A percentile compares a stretch with the other conserved stretches of the same genome.
Conservation (phyloP, 2,888 invertebrate genomes). For the Sympetrum striolatum region DNA sequence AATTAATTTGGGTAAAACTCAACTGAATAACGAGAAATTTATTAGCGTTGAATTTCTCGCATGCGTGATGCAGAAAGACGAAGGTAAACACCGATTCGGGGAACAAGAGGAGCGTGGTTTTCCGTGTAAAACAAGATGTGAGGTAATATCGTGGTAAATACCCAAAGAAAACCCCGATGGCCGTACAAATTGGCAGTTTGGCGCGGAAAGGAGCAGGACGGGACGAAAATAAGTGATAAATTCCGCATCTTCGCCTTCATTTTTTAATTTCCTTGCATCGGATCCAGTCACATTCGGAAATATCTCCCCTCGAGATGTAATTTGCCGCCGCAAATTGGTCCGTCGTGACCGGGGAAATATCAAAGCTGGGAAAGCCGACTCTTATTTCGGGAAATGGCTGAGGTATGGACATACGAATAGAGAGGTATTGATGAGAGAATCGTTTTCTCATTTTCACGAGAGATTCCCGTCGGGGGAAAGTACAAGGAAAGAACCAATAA, state of each 20-base stretch:
- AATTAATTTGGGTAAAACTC: too few relatives aligned
- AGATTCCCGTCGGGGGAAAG: not conserved
- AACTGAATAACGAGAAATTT: too few relatives aligned
- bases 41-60: too few relatives aligned
- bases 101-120: not conserved
- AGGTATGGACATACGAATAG: not conserved
- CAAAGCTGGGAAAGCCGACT: constrained; percentile 33
- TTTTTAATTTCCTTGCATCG: not conserved
- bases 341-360: constrained; percentile 34
- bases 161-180: not conserved
- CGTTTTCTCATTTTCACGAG: not conserved
- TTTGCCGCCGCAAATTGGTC: constrained; percentile 30
- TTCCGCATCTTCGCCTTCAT: constrained; percentile 15
- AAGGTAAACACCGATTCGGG: not conserved
- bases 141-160: not conserved
- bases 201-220: not conserved
- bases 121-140: not conserved
- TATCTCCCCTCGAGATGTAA: constrained; percentile 7
- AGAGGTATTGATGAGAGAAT: not conserved
- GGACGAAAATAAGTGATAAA: constrained; percentile 38
- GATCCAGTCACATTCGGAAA: constrained; percentile 16
- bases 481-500: not conserved
- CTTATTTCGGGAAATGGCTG: constrained; percentile 13
- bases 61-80: not conserved
- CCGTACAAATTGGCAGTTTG: constrained; percentile 26